phyloP scores from a whole-genome alignment of 1,140 invertebrate genomes.

The Papilio aristodemus region DNA sequence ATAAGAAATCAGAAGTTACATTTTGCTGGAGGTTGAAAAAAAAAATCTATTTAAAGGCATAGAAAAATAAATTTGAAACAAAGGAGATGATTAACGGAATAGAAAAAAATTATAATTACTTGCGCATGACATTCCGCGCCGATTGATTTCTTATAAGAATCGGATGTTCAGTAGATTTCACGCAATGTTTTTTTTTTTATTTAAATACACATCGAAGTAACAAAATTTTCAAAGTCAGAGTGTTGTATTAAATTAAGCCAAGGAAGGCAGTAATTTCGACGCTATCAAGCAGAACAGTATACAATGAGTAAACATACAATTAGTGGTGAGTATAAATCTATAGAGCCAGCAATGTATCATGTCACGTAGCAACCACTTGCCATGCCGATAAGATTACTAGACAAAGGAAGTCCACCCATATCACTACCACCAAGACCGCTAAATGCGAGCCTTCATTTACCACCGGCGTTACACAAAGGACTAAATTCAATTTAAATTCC shows the following conservation, averaged over 20 bases:
- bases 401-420: constrained; percentile 79
- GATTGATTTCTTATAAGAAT: no score
- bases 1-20: no score
- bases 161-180: no score
- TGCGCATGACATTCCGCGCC: no score
- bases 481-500: constrained; percentile 53
- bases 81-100: no score
- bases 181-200: no score
- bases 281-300: not conserved
- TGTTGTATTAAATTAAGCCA: not conserved
- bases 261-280: constrained; percentile 6
- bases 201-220: no score
- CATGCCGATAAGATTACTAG: constrained; percentile 76
- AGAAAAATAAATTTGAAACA: no score
- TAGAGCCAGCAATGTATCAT: constrained; percentile 70
- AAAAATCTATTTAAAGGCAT: no score
- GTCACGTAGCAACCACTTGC: constrained; percentile 67
- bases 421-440: constrained; percentile 73
- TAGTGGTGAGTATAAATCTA: constrained; percentile 57
- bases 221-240: not conserved
- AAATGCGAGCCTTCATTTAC: constrained; percentile 75
- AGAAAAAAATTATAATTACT: no score
- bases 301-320: constrained; percentile 37
- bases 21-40: no score
- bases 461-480: constrained; percentile 44